Percentiles rank a stretch among this genome's conserved stretches.
Evolutionary conservation across 2,888 invertebrate genomes (phyloP).

Genomic region (Notodonta dromedarius): DNA sequence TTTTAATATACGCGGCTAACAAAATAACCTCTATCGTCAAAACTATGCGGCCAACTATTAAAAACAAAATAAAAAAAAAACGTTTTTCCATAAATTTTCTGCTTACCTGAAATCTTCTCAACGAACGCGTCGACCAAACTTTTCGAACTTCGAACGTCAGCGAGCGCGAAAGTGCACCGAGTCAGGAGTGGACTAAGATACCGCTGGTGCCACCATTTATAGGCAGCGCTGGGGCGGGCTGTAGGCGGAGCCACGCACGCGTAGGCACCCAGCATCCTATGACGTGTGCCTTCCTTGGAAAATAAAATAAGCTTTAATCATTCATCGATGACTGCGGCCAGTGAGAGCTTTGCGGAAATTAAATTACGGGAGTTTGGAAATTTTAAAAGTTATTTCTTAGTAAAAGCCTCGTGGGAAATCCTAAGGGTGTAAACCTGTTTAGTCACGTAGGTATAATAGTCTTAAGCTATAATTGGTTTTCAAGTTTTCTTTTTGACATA

Average conservation of each 20-base stretch:
- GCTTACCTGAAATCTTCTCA: slow-evolving; percentile 46
- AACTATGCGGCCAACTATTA: neutral
- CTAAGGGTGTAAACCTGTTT: too few relatives aligned
- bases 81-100: neutral
- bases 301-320: slow-evolving; percentile 14
- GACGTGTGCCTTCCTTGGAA: slow-evolving; percentile 32
- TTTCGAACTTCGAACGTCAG: slow-evolving; percentile 45
- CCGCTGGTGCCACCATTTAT: slow-evolving; percentile 62
- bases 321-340: slow-evolving; percentile 3
- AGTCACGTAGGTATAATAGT: too few relatives aligned
- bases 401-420: too few relatives aligned
- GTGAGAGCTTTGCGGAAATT: neutral
- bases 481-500: too few relatives aligned
- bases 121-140: slow-evolving; percentile 40
- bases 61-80: neutral
- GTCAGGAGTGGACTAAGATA: slow-evolving; percentile 52
- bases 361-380: neutral
- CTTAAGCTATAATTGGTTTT: too few relatives aligned
- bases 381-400: neutral
- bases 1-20: too few relatives aligned
- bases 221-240: slow-evolving; percentile 64
- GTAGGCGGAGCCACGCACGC: slow-evolving; percentile 77
- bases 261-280: slow-evolving; percentile 44
- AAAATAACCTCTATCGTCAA: too few relatives aligned
- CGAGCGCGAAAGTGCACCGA: slow-evolving; percentile 68